phyloP scores from a whole-genome alignment of 2,888 invertebrate genomes.

The Dilophus febrilis region DNA sequence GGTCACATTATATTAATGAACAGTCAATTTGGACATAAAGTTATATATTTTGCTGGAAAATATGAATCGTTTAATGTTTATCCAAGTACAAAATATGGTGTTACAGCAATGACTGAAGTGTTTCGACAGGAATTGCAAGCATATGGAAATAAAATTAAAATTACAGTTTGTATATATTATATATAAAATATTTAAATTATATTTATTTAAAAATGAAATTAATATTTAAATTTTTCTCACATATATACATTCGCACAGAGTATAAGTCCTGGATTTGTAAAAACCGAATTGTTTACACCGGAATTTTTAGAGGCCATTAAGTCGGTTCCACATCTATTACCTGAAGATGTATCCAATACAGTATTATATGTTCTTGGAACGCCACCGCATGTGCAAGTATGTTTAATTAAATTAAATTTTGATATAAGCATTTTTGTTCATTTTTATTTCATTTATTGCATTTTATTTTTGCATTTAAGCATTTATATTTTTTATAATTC shows the following conservation, averaged over 20 bases:
- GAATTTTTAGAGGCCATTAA: slow-evolving; percentile 4
- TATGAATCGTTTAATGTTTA: slow-evolving; percentile 21
- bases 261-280: slow-evolving; percentile 21
- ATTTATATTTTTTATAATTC: no score
- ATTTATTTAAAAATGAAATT: no score
- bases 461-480: no score
- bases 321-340: background rate
- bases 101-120: slow-evolving; percentile 24
- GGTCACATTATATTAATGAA: slow-evolving; percentile 32
- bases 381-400: slow-evolving; percentile 2
- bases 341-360: slow-evolving; percentile 7
- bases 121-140: slow-evolving; percentile 24
- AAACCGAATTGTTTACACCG: slow-evolving; percentile 16
- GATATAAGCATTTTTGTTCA: no score
- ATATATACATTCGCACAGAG: slow-evolving; percentile 11
- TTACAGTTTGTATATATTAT: slow-evolving; percentile 18
- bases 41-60: slow-evolving; percentile 21
- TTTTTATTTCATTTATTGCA: no score
- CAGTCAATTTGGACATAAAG: slow-evolving; percentile 31
- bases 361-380: slow-evolving; percentile 6
- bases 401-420: no score
- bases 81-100: slow-evolving; percentile 22
- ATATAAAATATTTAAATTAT: no score
- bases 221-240: slow-evolving; percentile 2
- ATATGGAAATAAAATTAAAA: slow-evolving; percentile 22